Percentiles rank a stretch among this genome's conserved stretches.
Conservation (phyloP, 2,113 vertebrate genomes). For the Argyrosomus japonicus region DNA sequence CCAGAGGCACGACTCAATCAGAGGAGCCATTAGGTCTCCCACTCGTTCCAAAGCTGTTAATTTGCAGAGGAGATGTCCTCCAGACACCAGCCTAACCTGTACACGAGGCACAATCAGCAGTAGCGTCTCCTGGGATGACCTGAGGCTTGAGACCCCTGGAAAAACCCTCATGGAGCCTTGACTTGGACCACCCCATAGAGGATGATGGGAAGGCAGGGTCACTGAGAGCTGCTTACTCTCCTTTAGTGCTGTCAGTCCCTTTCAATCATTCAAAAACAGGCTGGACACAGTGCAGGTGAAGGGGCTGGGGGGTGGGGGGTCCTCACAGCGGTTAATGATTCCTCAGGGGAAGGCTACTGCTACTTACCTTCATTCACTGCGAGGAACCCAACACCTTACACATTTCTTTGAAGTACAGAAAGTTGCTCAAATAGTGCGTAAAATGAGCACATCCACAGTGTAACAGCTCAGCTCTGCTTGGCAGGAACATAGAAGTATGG, state of each 20-base stretch:
- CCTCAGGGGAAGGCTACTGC: slow-evolving; percentile 39
- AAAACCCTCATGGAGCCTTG: slow-evolving; percentile 19
- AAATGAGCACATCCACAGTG: slow-evolving; percentile 49
- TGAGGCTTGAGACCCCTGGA: slow-evolving; percentile 39
- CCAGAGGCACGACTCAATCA: slow-evolving; percentile 72
- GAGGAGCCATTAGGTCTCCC: slow-evolving; percentile 71
- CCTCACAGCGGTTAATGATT: slow-evolving; percentile 35
- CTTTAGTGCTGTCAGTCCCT: slow-evolving; percentile 62
- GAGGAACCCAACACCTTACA: slow-evolving; percentile 47
- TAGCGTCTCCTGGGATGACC: slow-evolving; percentile 65
- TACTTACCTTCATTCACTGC: slow-evolving; percentile 16
- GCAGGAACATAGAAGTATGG: neutral
- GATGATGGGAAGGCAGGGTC: slow-evolving; percentile 59
- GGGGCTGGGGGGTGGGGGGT: slow-evolving; percentile 4
- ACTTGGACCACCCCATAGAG: slow-evolving; percentile 60
- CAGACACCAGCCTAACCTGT: slow-evolving; percentile 58
- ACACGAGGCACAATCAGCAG: slow-evolving; percentile 71
- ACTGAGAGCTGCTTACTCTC: slow-evolving; percentile 68
- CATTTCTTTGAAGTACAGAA: slow-evolving; percentile 51
- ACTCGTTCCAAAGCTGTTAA: slow-evolving; percentile 60
- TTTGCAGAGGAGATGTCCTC: slow-evolving; percentile 64
- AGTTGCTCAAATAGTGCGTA: slow-evolving; percentile 49
- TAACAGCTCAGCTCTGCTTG: neutral
- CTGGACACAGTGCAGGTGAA: slow-evolving; percentile 75
- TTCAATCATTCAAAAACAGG: slow-evolving; percentile 66